Evolutionary conservation across 2,888 invertebrate species (phyloP), one percentile per base, ranked within the genome.

Genomic region (Tuta absoluta): DNA sequence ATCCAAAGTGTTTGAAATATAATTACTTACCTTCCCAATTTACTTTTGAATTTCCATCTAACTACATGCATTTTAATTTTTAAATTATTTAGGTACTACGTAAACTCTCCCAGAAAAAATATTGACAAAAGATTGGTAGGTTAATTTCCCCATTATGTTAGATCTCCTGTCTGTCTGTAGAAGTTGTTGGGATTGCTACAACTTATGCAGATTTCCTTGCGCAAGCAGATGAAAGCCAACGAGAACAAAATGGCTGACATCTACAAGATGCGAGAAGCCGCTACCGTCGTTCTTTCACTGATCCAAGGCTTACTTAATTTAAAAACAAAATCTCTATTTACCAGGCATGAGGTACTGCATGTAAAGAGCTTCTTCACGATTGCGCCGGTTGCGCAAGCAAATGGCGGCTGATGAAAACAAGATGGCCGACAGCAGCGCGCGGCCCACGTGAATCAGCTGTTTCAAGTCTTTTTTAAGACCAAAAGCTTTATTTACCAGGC

Each of bases 341-440:
- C 96, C 96, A 95, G 96, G 96, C 96, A 96, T 96, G 81, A 96
- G 95, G 93, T 96, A 97, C 90, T 96, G 96, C 92, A 96, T 95
- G 87, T 96, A 98, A 93, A 98, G 95, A 90, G 97, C 97, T 92
- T 98, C 97, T 91, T 98, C 98, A 88, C 96, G 95, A 92, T 97
- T 97, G 84, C 97, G 94, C 93, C 98, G 98, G 89, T 96, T 97
- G 87, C 97, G 95, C 89, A 98, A 95, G 93, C 98, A 98, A 92
- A 98, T 96, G 85, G 98, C 98, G 81, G 98, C 97, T 86, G 97
- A 97, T 81, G 97, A 96, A 91, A 98, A 96, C 89, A 98, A 94
- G 88, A 98, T 96, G 92, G 98, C 97, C 79, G 97, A 95, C 87
- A 98, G 93, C 85, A 98, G 94, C 80, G 97, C 95, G 92, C 97